These are phyloP conservation scores for Lasioglossum figueresi DNA, from an alignment of 2,888 invertebrate species.

Conservation along the genomic window DNA sequence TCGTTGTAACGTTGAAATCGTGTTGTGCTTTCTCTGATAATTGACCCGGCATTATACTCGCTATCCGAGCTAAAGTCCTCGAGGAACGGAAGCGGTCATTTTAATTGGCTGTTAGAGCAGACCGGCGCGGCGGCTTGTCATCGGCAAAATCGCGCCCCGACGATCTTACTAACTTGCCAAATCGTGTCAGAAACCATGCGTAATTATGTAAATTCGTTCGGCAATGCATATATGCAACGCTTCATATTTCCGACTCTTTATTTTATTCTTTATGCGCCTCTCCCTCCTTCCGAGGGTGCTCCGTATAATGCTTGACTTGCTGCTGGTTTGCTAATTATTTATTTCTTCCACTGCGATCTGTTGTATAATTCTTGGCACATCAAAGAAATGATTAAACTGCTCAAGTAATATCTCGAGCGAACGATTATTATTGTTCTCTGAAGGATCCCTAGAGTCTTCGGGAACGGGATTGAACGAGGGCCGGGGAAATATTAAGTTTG, in stretches of 20 bases:
- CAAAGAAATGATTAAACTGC: no score
- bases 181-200: not conserved
- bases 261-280: not conserved
- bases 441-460: not conserved
- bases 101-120: not conserved
- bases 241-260: not conserved
- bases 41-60: not conserved
- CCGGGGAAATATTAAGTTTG: not conserved
- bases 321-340: not conserved
- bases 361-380: not conserved
- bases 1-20: not conserved
- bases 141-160: not conserved
- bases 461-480: not conserved
- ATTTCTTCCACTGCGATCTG: not conserved
- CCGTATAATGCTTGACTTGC: not conserved
- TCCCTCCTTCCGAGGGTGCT: not conserved
- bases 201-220: constrained; percentile 1
- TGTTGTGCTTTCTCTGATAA: constrained; percentile 7
- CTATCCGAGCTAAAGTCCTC: not conserved
- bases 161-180: constrained; percentile 1
- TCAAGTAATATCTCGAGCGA: not conserved
- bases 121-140: not conserved
- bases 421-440: not conserved
- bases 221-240: not conserved
- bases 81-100: not conserved